Evolutionary conservation across 2,888 invertebrate species (phyloP), one percentile per base, ranked within the genome.

Genomic region (Acrobasis consociella): DNA sequence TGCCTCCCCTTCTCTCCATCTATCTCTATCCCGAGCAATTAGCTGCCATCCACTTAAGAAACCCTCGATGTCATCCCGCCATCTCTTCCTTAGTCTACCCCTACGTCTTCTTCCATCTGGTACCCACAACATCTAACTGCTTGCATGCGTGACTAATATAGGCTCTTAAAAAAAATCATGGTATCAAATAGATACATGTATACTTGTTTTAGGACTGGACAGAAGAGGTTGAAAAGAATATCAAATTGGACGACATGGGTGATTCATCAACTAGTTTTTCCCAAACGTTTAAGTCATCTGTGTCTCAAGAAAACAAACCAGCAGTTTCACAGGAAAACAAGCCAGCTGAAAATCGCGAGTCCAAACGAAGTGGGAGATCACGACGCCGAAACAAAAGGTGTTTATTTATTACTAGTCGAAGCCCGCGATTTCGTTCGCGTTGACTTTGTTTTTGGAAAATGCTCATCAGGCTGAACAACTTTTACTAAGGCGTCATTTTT

Each of bases 211-310:
- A 93, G 93, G 93, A 93, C 74, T 93, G 93, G 93, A 91, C 87
- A 65, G 92, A 93, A 69, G 93, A 93, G 82, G 91, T 92, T 9
- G 93, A 93, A 69, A 91, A 90, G 67, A 87, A 90, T 66, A 89
- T 89, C 60, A 89, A 89, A 75, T 71, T 92, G 17, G 92, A 91
- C 72, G 91, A 91, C 56, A 69, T 84, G 67, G 81, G 82, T 74
- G 88, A 90, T 66, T 78, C 89, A 15, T 81, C 87, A 17, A 80
- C 81, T 8, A 86, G 87, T 76, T 91, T 90, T 72, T 82, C 84
- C 31, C 86, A 83, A 76, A 84, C 74, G 68, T 62, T 79, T 37
- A 89, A 85, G 71, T 72, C 81, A 31, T 67, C 77, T 51, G 71
- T 74, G 62, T 70, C 80, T 37, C 86, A 84, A 63, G 90, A 91